These are phyloP conservation scores for Chrysolophus pictus DNA, from an alignment of 2,797 vertebrate genomes.

Conservation along the genomic window DNA sequence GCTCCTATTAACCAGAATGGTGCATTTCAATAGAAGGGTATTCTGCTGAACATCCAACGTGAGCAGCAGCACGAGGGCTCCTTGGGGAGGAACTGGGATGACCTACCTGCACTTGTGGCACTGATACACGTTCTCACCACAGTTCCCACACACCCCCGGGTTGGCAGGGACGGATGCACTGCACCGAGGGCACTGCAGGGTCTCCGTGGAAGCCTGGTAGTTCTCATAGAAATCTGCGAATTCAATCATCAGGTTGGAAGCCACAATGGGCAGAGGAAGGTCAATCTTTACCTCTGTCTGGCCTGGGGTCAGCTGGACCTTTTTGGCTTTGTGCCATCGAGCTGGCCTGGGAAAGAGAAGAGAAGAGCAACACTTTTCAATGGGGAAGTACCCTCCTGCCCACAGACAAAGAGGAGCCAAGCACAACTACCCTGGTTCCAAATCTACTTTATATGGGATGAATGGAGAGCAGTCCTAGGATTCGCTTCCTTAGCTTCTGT, in stretches of 20 bases:
- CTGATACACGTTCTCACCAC: slow-evolving; percentile 98
- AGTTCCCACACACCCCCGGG: slow-evolving; percentile 97
- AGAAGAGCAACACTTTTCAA: not conserved
- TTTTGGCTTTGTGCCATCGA: slow-evolving; percentile 99
- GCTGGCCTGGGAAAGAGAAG: slow-evolving; percentile 84
- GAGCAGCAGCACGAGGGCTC: not conserved
- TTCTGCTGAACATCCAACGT: not conserved
- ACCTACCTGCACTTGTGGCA: slow-evolving; percentile 97
- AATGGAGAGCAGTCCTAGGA: slow-evolving; percentile 58
- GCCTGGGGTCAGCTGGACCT: slow-evolving; percentile 94
- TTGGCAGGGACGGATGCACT: slow-evolving; percentile 98
- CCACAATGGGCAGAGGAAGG: slow-evolving; percentile 94
- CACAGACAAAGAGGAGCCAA: not conserved
- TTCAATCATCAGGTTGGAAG: slow-evolving; percentile 99
- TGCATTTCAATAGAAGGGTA: not conserved
- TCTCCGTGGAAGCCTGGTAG: slow-evolving; percentile 98
- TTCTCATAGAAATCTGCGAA: slow-evolving; percentile 99
- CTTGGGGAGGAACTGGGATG: not conserved
- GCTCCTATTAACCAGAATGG: not conserved
- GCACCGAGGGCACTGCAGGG: slow-evolving; percentile 96
- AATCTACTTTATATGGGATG: slow-evolving; percentile 60
- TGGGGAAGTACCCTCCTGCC: not conserved
- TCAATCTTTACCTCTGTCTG: slow-evolving; percentile 99
- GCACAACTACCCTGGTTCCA: not conserved
- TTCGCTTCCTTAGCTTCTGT: slow-evolving; percentile 58